A percentile compares a stretch with the other conserved stretches of the same genome.
phyloP scores from a whole-genome alignment of 2,797 vertebrate genomes.

The Percopsis omiscomaycus region DNA sequence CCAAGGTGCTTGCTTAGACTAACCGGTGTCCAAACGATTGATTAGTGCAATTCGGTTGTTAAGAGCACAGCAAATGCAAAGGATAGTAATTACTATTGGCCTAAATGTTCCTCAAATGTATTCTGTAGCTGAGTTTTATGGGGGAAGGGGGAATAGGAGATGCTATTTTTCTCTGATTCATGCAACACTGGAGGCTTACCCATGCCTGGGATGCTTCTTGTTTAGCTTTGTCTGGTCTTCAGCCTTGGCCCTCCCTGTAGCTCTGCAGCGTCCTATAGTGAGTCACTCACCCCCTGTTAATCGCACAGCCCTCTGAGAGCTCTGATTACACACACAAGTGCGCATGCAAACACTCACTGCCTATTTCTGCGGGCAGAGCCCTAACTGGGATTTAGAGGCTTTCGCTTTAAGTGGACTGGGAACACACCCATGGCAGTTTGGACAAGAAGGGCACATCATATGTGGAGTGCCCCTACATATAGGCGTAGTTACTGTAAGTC shows the following conservation, averaged over 20 bases:
- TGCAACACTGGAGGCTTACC: no score
- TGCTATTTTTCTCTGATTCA: no score
- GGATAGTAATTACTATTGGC: no score
- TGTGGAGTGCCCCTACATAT: constrained; percentile 5
- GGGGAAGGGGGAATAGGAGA: no score
- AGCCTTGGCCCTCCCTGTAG: neutral
- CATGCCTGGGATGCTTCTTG: no score
- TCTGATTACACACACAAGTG: constrained; percentile 38
- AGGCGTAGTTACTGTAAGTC: neutral
- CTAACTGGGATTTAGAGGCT: constrained; percentile 25
- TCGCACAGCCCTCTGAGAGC: constrained; percentile 41
- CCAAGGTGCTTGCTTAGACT: neutral
- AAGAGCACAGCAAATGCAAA: no score
- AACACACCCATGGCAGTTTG: constrained; percentile 12
- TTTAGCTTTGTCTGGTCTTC: no score
- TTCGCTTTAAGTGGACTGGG: constrained; percentile 2
- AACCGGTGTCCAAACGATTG: neutral
- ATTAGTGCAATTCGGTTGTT: no score
- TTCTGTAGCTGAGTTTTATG: no score
- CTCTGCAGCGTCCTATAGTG: constrained; percentile 23
- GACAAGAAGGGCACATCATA: neutral
- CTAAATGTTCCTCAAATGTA: no score
- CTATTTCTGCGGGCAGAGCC: constrained; percentile 19
- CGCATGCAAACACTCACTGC: constrained; percentile 10
- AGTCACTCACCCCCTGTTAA: constrained; percentile 48